A percentile compares a stretch with the other conserved stretches of the same genome.
phyloP scores from a whole-genome alignment of 2,888 invertebrate genomes.

The Nemotelus nigrinus region DNA sequence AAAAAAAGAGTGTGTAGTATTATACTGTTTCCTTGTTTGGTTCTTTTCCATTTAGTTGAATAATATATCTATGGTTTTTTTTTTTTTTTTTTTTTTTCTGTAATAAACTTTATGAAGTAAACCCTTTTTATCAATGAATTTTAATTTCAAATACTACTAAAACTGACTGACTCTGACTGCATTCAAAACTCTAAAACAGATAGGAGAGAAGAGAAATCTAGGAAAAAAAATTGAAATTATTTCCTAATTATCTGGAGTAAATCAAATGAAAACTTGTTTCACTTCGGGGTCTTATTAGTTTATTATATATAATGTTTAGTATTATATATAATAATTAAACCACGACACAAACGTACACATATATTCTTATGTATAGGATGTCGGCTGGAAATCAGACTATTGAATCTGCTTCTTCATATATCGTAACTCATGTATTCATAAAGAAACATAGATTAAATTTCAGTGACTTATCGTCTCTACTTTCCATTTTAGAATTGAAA shows the following conservation, averaged over 20 bases:
- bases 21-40: slow-evolving; percentile 29
- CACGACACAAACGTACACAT: slow-evolving; percentile 49
- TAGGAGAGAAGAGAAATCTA: slow-evolving; percentile 14
- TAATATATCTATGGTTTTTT: neutral
- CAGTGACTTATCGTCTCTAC: too few species aligned
- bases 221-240: slow-evolving; percentile 26
- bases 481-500: too few species aligned
- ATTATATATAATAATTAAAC: slow-evolving; percentile 45
- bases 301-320: slow-evolving; percentile 32
- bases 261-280: neutral
- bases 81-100: too few species aligned
- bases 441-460: too few species aligned
- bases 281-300: neutral
- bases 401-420: neutral
- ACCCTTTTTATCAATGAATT: neutral
- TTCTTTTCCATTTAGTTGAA: neutral
- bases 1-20: slow-evolving; percentile 7
- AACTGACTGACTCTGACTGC: slow-evolving; percentile 21
- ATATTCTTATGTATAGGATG: slow-evolving; percentile 28
- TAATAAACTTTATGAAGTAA: neutral
- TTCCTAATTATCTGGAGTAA: slow-evolving; percentile 29
- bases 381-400: neutral
- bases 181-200: slow-evolving; percentile 4
- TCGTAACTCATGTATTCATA: neutral
- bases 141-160: neutral